A percentile compares a stretch with the other conserved stretches of the same genome.
phyloP scores from a whole-genome alignment of 2,113 vertebrate species.

The Struthio camelus region DNA sequence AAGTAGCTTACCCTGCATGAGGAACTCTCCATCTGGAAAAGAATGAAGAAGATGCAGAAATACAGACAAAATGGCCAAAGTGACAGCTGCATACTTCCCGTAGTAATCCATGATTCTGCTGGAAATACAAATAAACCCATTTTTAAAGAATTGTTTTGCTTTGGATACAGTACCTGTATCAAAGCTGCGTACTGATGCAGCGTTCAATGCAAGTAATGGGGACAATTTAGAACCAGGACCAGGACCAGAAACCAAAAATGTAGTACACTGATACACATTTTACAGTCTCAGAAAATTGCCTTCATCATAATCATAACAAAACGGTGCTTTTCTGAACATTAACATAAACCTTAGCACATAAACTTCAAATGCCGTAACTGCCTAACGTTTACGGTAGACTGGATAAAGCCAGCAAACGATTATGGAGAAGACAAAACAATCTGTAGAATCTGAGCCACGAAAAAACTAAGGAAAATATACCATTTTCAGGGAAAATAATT shows the following conservation, averaged over 20 bases:
- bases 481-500: not conserved
- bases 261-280: not conserved
- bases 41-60: constrained; percentile 85
- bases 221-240: not conserved
- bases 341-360: not conserved
- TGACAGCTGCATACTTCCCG: constrained; percentile 80
- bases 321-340: not conserved
- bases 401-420: not conserved
- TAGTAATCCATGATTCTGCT: constrained; percentile 78
- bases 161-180: not conserved
- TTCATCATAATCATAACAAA: not conserved
- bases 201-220: not conserved
- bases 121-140: constrained; percentile 46
- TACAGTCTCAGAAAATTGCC: not conserved
- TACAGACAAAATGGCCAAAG: constrained; percentile 80
- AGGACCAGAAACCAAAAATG: not conserved
- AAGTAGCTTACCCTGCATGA: constrained; percentile 80
- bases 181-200: not conserved
- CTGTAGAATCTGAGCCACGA: not conserved
- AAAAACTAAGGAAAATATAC: not conserved
- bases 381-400: not conserved
- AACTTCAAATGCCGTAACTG: not conserved
- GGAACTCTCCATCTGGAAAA: constrained; percentile 84
- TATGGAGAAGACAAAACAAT: not conserved
- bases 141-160: not conserved